Evolutionary conservation across 2,113 vertebrate genomes (phyloP).

Genomic region (Halcyon malimbica): DNA sequence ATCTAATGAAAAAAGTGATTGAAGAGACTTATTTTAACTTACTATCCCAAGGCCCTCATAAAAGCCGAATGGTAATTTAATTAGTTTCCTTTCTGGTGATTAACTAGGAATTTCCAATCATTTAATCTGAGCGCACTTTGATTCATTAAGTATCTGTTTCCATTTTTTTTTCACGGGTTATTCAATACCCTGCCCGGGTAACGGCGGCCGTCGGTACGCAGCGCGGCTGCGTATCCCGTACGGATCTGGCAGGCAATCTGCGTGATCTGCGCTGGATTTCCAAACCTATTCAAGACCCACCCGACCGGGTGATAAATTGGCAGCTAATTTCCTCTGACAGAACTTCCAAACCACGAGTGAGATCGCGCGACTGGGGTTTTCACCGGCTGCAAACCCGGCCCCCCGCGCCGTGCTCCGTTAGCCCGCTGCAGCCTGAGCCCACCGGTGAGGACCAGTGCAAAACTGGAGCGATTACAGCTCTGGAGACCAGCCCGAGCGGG

Average conservation of each 20-base stretch:
- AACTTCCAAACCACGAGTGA: neutral
- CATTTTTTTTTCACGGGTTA: conserved; percentile 10
- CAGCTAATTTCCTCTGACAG: neutral
- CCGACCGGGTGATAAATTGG: neutral
- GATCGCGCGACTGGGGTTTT: neutral
- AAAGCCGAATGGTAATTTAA: conserved; percentile 64
- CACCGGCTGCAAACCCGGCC: fast-evolving
- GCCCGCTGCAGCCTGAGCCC: neutral
- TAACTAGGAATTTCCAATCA: conserved; percentile 66
- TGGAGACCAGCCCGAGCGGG: fast-evolving
- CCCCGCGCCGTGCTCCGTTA: fast-evolving
- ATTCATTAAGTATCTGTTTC: conserved; percentile 65
- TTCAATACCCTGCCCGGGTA: conserved; percentile 4
- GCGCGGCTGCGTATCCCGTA: neutral
- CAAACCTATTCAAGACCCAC: neutral
- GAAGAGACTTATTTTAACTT: conserved; percentile 42
- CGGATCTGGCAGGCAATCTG: neutral
- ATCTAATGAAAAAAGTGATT: conserved; percentile 63
- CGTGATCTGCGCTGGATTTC: neutral
- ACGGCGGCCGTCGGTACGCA: neutral
- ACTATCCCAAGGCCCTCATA: conserved; percentile 13
- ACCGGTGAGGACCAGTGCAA: fast-evolving
- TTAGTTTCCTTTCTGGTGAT: conserved; percentile 72
- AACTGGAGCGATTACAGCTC: fast-evolving
- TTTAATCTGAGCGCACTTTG: conserved; percentile 56